Conservation (phyloP, 1,140 invertebrate species). For the Papilio aristodemus region DNA sequence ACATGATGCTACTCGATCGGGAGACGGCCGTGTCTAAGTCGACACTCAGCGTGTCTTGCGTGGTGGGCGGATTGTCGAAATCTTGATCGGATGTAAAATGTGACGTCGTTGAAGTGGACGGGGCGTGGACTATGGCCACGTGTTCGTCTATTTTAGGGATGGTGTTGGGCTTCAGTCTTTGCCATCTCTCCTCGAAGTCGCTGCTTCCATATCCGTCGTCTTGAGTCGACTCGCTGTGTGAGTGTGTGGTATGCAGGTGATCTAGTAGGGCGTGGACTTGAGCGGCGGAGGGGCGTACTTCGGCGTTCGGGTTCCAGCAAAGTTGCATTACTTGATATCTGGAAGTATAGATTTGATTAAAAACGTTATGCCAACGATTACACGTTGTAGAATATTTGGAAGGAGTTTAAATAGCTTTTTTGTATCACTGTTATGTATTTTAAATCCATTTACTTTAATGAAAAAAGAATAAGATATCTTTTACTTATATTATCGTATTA, state of each 20-base stretch:
- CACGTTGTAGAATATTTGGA: too few relatives aligned
- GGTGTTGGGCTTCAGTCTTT: constrained; percentile 83
- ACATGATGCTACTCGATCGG: constrained; percentile 72
- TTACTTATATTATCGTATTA: too few relatives aligned
- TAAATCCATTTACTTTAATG: too few relatives aligned
- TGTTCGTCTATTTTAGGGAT: constrained; percentile 82
- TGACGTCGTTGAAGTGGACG: constrained; percentile 59
- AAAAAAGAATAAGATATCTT: too few relatives aligned
- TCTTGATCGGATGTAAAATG: constrained; percentile 65
- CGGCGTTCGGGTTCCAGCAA: constrained; percentile 81
- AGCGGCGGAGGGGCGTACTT: constrained; percentile 67
- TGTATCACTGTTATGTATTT: too few relatives aligned
- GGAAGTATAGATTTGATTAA: constrained; percentile 36
- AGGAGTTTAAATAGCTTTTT: too few relatives aligned
- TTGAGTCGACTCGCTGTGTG: constrained; percentile 49
- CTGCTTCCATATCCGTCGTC: constrained; percentile 63
- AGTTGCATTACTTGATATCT: constrained; percentile 85
- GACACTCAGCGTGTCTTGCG: constrained; percentile 60
- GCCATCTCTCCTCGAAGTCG: constrained; percentile 87
- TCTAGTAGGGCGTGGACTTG: constrained; percentile 82
- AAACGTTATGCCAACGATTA: not conserved
- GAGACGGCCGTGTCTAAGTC: constrained; percentile 71
- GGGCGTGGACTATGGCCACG: constrained; percentile 64
- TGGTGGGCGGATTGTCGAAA: constrained; percentile 53
- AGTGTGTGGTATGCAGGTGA: constrained; percentile 79